phyloP scores from a whole-genome alignment of 2,888 invertebrate species.

The Ichneumoninae sp. region DNA sequence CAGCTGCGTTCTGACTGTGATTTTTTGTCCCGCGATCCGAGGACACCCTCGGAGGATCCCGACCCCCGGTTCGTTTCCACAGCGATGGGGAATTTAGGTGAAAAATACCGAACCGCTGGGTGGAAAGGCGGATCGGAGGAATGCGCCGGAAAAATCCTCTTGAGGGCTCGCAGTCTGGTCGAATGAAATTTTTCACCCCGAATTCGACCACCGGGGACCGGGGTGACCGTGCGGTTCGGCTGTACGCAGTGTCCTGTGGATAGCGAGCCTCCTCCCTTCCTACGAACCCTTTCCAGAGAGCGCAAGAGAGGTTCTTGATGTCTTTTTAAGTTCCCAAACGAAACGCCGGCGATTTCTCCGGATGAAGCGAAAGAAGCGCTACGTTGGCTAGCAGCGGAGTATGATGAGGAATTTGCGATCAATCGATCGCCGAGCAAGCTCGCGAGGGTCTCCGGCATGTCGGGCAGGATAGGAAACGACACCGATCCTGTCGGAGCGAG shows the following conservation, averaged over 20 bases:
- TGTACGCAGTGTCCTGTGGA: neutral
- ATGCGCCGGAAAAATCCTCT: constrained; percentile 54
- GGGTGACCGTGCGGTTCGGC: neutral
- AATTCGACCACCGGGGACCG: neutral
- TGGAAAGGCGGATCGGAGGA: constrained; percentile 52
- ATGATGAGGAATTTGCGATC: constrained; percentile 70
- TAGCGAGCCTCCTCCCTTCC: neutral
- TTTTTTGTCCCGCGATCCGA: constrained; percentile 48
- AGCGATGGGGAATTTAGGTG: constrained; percentile 59
- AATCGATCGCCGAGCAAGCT: constrained; percentile 55
- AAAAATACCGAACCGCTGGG: constrained; percentile 55
- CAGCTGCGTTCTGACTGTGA: constrained; percentile 44
- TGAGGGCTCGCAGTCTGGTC: constrained; percentile 35
- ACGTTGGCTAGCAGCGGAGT: constrained; percentile 61
- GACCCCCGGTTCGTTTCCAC: neutral
- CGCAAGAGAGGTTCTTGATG: too few relatives aligned
- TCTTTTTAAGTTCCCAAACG: too few relatives aligned
- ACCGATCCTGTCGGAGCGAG: constrained; percentile 60
- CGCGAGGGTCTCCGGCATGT: constrained; percentile 4
- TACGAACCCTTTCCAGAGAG: too few relatives aligned
- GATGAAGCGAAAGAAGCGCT: constrained; percentile 26
- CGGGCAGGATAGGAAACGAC: constrained; percentile 47
- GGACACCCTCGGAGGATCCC: neutral
- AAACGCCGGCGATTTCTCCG: neutral
- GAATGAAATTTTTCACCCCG: constrained; percentile 50